Evolutionary conservation across 1,140 invertebrate species (phyloP), one percentile per base, ranked within the genome.

Genomic region (Drosophila suzukii): DNA sequence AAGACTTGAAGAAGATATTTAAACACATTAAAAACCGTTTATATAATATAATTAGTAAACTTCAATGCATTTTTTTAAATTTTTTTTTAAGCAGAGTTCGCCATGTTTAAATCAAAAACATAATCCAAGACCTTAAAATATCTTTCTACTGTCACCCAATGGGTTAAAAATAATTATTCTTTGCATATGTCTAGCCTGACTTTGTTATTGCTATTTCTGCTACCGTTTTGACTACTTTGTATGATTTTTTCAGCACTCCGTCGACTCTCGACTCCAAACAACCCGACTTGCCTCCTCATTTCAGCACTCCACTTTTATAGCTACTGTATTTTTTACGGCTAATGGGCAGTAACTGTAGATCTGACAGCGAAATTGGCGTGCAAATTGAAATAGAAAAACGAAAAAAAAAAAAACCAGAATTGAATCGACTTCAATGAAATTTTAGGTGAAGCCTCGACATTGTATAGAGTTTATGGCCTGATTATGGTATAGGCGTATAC

Each of bases 271-370:
- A 47, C 30, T 30, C 63, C 43, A 15, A 17, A 54, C 59, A 39
- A 46, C 63, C 17, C 27, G 32, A 11, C 63, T 61, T 12, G 12
- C n/a, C 67, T 53, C 15, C 44, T 36, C 24, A 43, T 24, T 68
- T 62, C 59, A 53, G 32, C 38, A 59, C 56, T 41, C 39, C 47
- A 41, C 57, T 55, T 76, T 88, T 72, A 88, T 88, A 50, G 84
- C 84, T 75, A 80, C 79, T 62, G 79, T 79, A 77, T 83, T 68
- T 88, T 88, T 86, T 86, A 76, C 83, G 70, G 82, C 82, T 86
- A 77, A 77, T 77, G 75, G 75, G 56, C 74, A 55, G 58, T 73
- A 86, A 86, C 79, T 75, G 81, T 70, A 73, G 81, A 72, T 60
- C 70, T 72, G 83, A 83, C 78, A 76, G 43, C 79, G 24, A 76